phyloP scores from a whole-genome alignment of 92 coral and sea anemone species.

The Palythoa grandiflora region DNA sequence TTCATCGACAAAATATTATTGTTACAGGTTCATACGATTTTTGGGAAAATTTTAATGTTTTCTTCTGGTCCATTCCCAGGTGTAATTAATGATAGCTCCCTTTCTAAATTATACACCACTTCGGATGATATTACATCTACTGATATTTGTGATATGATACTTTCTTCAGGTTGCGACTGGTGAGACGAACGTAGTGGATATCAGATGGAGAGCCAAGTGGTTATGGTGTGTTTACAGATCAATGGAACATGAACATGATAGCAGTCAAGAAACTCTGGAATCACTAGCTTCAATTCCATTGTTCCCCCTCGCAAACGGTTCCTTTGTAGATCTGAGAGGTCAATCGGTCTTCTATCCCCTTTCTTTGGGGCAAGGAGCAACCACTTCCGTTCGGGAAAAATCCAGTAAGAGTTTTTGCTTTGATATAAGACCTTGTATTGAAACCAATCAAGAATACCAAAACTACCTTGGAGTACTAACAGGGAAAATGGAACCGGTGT shows the following conservation, averaged over 20 bases:
- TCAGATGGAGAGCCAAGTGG: constrained; percentile 86
- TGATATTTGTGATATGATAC: neutral
- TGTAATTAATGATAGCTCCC: too few relatives aligned
- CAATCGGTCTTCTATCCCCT: constrained; percentile 87
- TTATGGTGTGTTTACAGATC: constrained; percentile 84
- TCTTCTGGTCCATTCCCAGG: too few relatives aligned
- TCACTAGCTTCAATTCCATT: constrained; percentile 69
- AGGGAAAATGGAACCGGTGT: too few relatives aligned
- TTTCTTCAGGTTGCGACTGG: neutral
- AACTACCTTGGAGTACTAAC: too few relatives aligned
- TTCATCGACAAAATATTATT: neutral
- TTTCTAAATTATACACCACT: too few relatives aligned
- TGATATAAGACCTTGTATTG: too few relatives aligned
- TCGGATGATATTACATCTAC: too few relatives aligned
- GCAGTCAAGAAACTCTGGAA: constrained; percentile 82
- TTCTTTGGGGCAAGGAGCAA: constrained; percentile 51
- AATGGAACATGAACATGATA: constrained; percentile 86
- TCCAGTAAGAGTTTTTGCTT: neutral
- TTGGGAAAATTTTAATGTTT: too few relatives aligned
- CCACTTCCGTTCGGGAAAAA: constrained; percentile 31
- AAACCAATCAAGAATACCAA: too few relatives aligned
- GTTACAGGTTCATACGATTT: too few relatives aligned
- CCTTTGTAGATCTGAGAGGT: constrained; percentile 71
- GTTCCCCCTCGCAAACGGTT: constrained; percentile 76
- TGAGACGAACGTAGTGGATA: constrained; percentile 16